Evolutionary conservation across 2,797 vertebrate species (phyloP).

Genomic region (Micropoecilia bifurca): DNA sequence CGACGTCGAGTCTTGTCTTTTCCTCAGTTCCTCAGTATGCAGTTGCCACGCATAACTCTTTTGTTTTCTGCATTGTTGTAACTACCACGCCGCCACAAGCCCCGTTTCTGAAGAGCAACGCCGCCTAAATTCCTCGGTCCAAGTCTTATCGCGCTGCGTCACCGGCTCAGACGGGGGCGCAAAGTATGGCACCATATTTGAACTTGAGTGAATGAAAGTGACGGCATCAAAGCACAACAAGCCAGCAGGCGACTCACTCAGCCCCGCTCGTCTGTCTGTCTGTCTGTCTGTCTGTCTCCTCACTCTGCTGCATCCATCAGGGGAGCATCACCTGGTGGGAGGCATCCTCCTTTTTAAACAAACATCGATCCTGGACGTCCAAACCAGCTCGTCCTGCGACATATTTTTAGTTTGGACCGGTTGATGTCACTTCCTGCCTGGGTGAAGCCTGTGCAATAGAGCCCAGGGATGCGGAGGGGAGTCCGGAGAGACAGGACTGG

Average conservation of each 20-base stretch:
- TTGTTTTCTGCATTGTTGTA: conserved; percentile 21
- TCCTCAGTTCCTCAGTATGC: no score
- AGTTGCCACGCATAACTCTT: conserved; percentile 49
- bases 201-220: conserved; percentile 78
- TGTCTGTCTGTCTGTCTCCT: conserved; percentile 53
- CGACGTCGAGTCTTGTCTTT: conserved; percentile 20
- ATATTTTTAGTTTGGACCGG: conserved; percentile 79
- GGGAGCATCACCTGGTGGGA: conserved; percentile 59
- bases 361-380: conserved; percentile 70
- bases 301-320: conserved; percentile 64
- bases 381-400: conserved; percentile 72
- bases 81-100: conserved; percentile 22
- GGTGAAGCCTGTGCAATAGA: conserved; percentile 54
- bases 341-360: conserved; percentile 46
- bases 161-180: conserved; percentile 46
- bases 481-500: conserved; percentile 22
- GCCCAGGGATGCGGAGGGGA: conserved; percentile 54
- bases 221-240: conserved; percentile 59
- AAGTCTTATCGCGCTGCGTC: conserved; percentile 59
- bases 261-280: conserved; percentile 57
- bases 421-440: conserved; percentile 87
- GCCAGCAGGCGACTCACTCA: conserved; percentile 77
- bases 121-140: conserved; percentile 22
- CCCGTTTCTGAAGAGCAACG: conserved; percentile 30
- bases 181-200: conserved; percentile 67